A percentile compares a stretch with the other conserved stretches of the same genome.
Evolutionary conservation across 2,888 invertebrate species (phyloP).

Genomic region (Drosophila bunnanda): DNA sequence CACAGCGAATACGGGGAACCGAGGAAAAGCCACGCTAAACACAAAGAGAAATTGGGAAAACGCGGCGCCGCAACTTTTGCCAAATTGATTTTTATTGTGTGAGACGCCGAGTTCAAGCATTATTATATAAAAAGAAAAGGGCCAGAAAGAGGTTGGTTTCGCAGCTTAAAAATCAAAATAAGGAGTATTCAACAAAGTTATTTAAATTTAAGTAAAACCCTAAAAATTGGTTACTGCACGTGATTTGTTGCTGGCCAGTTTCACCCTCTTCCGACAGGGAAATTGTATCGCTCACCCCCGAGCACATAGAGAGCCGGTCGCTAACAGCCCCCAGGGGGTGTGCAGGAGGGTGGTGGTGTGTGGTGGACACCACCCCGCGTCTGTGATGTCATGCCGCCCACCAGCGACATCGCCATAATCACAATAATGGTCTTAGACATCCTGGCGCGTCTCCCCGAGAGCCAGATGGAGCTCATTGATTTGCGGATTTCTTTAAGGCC

Average conservation of each 20-base stretch:
- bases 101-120: slow-evolving; percentile 48
- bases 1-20: slow-evolving; percentile 18
- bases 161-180: neutral
- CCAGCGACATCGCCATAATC: slow-evolving; percentile 52
- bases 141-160: slow-evolving; percentile 17
- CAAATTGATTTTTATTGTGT: slow-evolving; percentile 77
- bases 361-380: slow-evolving; percentile 25
- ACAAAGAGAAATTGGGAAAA: slow-evolving; percentile 47
- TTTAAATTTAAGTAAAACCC: slow-evolving; percentile 10
- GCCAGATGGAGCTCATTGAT: slow-evolving; percentile 22
- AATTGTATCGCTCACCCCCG: slow-evolving; percentile 31
- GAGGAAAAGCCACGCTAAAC: slow-evolving; percentile 50
- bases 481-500: slow-evolving; percentile 1
- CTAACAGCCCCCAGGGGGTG: slow-evolving; percentile 34
- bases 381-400: slow-evolving; percentile 70
- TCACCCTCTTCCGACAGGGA: slow-evolving; percentile 34
- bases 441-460: slow-evolving; percentile 53
- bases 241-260: slow-evolving; percentile 58
- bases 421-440: slow-evolving; percentile 69
- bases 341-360: neutral
- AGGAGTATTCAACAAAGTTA: too few species aligned
- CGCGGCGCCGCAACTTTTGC: slow-evolving; percentile 61
- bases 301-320: slow-evolving; percentile 37
- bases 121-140: slow-evolving; percentile 36
- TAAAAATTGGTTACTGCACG: slow-evolving; percentile 44